Evolutionary conservation across 2,888 invertebrate genomes (phyloP).

Genomic region (Bugula neritina): DNA sequence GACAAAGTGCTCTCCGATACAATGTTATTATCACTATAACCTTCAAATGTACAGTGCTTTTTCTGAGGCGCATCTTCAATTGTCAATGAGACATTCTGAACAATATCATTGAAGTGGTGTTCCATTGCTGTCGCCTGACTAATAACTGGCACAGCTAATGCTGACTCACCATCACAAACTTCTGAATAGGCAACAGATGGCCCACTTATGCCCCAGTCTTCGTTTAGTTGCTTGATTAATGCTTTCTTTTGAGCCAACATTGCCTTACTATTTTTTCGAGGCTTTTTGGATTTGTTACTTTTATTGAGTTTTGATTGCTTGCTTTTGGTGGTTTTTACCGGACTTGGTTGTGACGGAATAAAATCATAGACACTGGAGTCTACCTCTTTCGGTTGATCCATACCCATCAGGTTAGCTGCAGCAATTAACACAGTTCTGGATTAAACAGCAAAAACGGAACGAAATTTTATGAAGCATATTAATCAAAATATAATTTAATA

Average conservation of each 20-base stretch:
- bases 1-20: not conserved
- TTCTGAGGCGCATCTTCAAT: not conserved
- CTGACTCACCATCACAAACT: not conserved
- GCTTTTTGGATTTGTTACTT: not conserved
- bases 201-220: constrained; percentile 13
- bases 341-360: constrained; percentile 15
- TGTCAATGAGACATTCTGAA: not conserved
- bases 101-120: not conserved
- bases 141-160: not conserved
- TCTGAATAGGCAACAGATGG: not conserved
- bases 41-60: constrained; percentile 13
- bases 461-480: not conserved
- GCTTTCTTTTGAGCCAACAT: not conserved
- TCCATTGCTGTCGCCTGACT: not conserved
- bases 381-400: not conserved
- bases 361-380: constrained; percentile 19
- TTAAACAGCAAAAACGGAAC: not conserved
- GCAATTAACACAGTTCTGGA: not conserved
- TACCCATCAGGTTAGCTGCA: not conserved
- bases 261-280: constrained; percentile 4
- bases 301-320: not conserved
- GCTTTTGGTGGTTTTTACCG: not conserved
- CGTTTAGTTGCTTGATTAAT: not conserved
- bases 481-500: too few relatives aligned
- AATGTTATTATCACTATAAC: too few relatives aligned